A percentile compares a stretch with the other conserved stretches of the same genome.
Evolutionary conservation across 2,797 vertebrate genomes (phyloP).

Genomic region (Natrix natrix): DNA sequence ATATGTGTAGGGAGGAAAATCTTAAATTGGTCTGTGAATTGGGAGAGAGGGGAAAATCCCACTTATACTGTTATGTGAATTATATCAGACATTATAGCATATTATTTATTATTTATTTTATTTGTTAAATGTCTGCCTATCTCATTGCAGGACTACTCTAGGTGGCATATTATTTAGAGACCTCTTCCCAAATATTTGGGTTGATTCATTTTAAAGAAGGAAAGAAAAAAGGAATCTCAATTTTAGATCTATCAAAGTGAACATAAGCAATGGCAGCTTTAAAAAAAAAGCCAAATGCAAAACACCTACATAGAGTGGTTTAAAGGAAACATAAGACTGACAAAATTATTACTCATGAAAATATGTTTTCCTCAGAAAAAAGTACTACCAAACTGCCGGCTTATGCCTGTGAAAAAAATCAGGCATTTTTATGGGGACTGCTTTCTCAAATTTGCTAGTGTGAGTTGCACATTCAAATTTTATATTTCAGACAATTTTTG

Average conservation of each 20-base stretch:
- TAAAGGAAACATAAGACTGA: conserved; percentile 26
- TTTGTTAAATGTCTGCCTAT: background rate
- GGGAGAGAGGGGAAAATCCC: background rate
- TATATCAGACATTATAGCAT: background rate
- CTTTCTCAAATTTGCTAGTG: background rate
- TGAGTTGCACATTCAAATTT: background rate
- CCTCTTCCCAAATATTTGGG: conserved; percentile 42
- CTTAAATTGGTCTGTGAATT: background rate
- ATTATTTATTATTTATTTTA: background rate
- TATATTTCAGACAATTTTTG: background rate
- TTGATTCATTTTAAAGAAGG: conserved; percentile 35
- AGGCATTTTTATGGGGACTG: background rate
- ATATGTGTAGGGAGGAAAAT: background rate
- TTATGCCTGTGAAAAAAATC: conserved; percentile 15
- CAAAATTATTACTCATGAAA: conserved; percentile 42
- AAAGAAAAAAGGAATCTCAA: conserved; percentile 27
- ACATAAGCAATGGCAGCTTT: conserved; percentile 49
- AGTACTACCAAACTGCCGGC: background rate
- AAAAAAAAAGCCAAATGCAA: conserved; percentile 57
- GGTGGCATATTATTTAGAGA: background rate
- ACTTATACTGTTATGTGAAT: background rate
- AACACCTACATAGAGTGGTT: conserved; percentile 41
- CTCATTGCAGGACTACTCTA: background rate
- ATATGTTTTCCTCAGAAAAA: conserved; percentile 17
- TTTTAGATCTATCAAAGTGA: conserved; percentile 50